Base-by-base conservation (phyloP, 2,888 invertebrate species). In the Schrankia costaestrigalis region DNA sequence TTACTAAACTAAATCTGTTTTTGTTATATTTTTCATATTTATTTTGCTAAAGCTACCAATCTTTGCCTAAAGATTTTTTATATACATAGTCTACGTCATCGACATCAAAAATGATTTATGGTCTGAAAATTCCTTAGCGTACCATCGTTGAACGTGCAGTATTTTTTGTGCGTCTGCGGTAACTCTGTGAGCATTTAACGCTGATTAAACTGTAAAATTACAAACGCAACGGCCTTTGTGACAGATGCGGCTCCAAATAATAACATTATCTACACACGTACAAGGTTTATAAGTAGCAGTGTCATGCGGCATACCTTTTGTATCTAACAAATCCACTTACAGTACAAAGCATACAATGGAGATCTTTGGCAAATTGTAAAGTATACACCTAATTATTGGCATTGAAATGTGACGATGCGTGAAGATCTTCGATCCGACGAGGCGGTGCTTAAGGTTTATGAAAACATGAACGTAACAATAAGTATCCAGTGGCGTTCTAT, bases 181-280 rank as follows among this genome's bases (percentile, higher is more conserved):
- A 71, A 72, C 71, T 77, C 66, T 83, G 74, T 75, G 67, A 71
- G 71, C 78, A 86, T 87, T 87, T 86, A 87, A 87, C 87, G 87
- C 86, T 87, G 84, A 87, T 87, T 87, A 87, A 85, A 87, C 86
- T 87, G 86, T 87, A 84, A 87, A 87, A 87, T 87, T 85, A 82
- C 77, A 62, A 49, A 79, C 78, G 77, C 77, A 80, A 78, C 73
- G 76, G 71, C 70, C 74, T 81, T 80, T 84, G 79, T 80, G 85
- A 86, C 86, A 87, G 86, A 87, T 87, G 87, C 75, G 81, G 82
- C 81, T 57, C 61, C 59, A 74, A 76, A 86, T 85, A 86, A 85
- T 86, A 83, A 82, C 76, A 84, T 85, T 84, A 85, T 76, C 70
- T 71, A 80, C 77, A 78, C 78, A 76, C 79, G 75, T 69, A 77